Percentiles rank a stretch among this genome's conserved stretches.
Conservation (phyloP, 2,797 vertebrate species). For the Melanotaenia pygmaea region DNA sequence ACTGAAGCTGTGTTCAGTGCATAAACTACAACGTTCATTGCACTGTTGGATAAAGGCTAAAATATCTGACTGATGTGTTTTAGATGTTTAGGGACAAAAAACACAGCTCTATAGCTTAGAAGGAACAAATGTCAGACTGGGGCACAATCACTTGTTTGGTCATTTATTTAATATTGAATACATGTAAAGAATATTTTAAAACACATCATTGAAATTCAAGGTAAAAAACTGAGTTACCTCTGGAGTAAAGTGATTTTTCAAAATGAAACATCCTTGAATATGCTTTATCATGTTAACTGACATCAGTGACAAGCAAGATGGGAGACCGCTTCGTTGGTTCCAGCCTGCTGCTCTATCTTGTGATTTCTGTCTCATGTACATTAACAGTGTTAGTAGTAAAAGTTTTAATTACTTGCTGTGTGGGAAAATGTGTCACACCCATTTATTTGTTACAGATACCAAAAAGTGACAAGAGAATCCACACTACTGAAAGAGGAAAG, state of each 20-base stretch:
- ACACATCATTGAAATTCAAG: too few species aligned
- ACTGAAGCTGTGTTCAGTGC: not conserved
- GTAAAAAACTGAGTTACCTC: not conserved
- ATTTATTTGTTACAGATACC: too few species aligned
- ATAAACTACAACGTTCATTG: not conserved
- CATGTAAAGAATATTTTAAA: not conserved
- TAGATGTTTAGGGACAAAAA: not conserved
- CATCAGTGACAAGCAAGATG: too few species aligned
- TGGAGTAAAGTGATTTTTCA: slow-evolving; percentile 4
- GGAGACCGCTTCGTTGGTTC: too few species aligned
- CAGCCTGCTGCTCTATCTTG: not conserved
- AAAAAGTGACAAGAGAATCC: too few species aligned
- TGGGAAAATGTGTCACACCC: not conserved
- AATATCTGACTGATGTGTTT: not conserved
- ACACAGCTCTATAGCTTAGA: not conserved
- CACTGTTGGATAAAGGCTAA: too few species aligned
- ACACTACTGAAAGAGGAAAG: too few species aligned
- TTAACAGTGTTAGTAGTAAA: not conserved
- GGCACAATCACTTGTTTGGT: not conserved
- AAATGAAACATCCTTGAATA: too few species aligned
- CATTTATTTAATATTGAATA: not conserved
- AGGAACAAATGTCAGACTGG: not conserved
- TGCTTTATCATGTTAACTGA: too few species aligned
- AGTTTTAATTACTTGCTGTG: not conserved
- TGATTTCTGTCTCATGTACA: not conserved